Conservation (phyloP, 1,140 invertebrate species). For the Meloidogyne chitwoodi region DNA sequence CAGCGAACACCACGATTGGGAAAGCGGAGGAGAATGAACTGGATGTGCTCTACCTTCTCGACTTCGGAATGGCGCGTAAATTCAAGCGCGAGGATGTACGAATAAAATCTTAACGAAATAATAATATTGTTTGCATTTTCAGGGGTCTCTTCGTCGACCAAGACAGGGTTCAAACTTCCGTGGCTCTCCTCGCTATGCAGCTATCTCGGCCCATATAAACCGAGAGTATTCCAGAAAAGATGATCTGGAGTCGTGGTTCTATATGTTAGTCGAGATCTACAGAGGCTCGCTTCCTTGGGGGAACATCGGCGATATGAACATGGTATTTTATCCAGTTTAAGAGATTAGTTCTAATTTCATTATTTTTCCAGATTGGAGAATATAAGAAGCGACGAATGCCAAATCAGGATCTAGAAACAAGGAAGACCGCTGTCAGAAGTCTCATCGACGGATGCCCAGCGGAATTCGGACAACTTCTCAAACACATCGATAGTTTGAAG, state of each 20-base stretch:
- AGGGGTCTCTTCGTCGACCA: conserved; percentile 26
- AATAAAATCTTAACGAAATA: too few relatives aligned
- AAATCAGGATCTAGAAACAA: not conserved
- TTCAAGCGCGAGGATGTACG: conserved; percentile 33
- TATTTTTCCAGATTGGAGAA: not conserved
- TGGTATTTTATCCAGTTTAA: conserved; percentile 26
- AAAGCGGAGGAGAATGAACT: conserved; percentile 32
- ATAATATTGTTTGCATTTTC: not conserved
- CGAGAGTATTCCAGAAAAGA: conserved; percentile 41
- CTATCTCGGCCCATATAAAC: conserved; percentile 40
- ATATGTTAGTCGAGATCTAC: conserved; percentile 38
- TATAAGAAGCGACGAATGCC: not conserved
- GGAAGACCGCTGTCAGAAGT: too few relatives aligned
- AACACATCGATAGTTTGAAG: conserved; percentile 14
- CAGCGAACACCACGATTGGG: conserved; percentile 41
- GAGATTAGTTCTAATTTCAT: not conserved
- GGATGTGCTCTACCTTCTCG: conserved; percentile 38
- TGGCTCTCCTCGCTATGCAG: conserved; percentile 51
- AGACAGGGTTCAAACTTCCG: conserved; percentile 41
- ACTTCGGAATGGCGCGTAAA: conserved; percentile 42
- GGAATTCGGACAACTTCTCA: too few relatives aligned
- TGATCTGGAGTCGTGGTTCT: conserved; percentile 41
- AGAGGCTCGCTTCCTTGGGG: conserved; percentile 45
- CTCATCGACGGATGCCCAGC: too few relatives aligned
- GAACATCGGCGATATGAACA: conserved; percentile 41